Evolutionary conservation across 2,888 invertebrate species (phyloP), one percentile per base, ranked within the genome.

Genomic region (Synanthedon myopaeformis): DNA sequence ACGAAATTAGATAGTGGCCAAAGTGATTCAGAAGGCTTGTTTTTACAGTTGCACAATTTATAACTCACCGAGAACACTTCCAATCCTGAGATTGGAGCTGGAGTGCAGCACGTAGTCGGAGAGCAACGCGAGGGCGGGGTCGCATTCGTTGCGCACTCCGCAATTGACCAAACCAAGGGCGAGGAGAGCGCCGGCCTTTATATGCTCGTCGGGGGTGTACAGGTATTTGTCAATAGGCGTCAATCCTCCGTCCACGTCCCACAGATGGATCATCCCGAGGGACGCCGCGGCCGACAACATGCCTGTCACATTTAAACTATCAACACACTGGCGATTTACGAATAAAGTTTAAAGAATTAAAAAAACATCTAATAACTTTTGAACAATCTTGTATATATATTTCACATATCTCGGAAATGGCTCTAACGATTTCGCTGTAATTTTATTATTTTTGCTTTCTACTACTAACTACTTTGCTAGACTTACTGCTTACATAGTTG

Each of bases 241-340:
- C 54, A 99, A 88, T 50, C 99, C 99, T 42, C 98, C 97, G 77
- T 99, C 99, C 2, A 99, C 97, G 77, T 99, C 99, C 99, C 99
- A 99, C 45, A 99, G 84, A 61, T 98, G 91, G 55, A 99, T 93
- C 67, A 99, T 90, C 41, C 99, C 99, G 41, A 99, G 89, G 0
- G 98, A 96, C 0, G 99, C 99, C 0, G 98, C 97, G 0, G 99
- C 98, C 69, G 97, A 97, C 56, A 99, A 79, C 97, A 98, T 98
- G 52, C 98, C 88, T 88, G 61, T 0, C 35, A 35, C 35, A 35
- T 35, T 35, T 35, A 35, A 2, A 10, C 10, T 35, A 35, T 35
- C 35, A 35, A 10, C 10, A 10, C 10, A 10, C 35, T 35, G 35
- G 8, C 8, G 10, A 10, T 35, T 35, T 35, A 35, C 1, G 35